Conservation (phyloP, 1,140 invertebrate genomes). For the Adoxophyes honmai region DNA sequence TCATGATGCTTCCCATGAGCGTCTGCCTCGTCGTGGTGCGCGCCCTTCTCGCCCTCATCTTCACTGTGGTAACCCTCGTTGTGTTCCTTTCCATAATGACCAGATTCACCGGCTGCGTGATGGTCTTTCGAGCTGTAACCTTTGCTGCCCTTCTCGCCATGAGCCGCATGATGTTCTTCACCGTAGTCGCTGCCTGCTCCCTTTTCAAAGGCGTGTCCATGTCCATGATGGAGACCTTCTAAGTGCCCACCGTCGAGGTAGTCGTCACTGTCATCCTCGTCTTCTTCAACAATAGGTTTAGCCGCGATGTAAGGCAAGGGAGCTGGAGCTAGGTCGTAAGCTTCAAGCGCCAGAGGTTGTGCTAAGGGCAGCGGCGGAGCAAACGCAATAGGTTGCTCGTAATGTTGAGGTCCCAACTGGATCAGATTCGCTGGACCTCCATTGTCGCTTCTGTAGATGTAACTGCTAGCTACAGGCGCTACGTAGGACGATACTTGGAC, state of each 20-base stretch:
- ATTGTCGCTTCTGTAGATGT: constrained; percentile 75
- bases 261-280: constrained; percentile 47
- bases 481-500: constrained; percentile 42
- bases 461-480: constrained; percentile 64
- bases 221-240: constrained; percentile 33
- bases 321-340: constrained; percentile 48
- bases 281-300: constrained; percentile 53
- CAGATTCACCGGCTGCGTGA: constrained; percentile 54
- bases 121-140: constrained; percentile 56
- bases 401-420: constrained; percentile 59
- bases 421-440: constrained; percentile 69
- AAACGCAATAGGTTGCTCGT: constrained; percentile 47
- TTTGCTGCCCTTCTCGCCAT: constrained; percentile 73
- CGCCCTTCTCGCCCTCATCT: constrained; percentile 54
- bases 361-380: constrained; percentile 42
- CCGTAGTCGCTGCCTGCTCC: constrained; percentile 59
- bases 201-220: constrained; percentile 40
- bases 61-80: constrained; percentile 55
- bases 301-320: constrained; percentile 58
- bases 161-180: constrained; percentile 57
- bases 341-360: constrained; percentile 31
- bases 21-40: constrained; percentile 57
- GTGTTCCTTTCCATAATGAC: constrained; percentile 52
- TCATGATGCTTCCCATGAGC: constrained; percentile 68
- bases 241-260: constrained; percentile 21